Evolutionary conservation across 2,888 invertebrate species (phyloP), one percentile per base, ranked within the genome.

Genomic region (Ommatoiulus sabulosus): DNA sequence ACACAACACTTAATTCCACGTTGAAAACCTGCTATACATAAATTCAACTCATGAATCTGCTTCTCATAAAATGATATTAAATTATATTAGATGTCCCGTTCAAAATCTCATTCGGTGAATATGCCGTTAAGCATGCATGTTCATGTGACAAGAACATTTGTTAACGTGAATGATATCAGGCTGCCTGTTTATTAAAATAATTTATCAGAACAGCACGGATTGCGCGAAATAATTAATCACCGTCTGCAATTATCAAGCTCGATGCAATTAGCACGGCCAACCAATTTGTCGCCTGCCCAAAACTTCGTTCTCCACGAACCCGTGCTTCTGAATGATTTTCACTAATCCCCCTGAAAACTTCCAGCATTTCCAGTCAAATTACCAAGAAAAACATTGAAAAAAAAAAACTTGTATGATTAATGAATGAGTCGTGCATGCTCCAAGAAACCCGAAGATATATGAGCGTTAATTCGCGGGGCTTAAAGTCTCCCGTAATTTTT

Each of bases 141-240:
- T 48, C 12, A 3, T 63, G 63, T 63, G 20, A 63, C 20, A 63
- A 63, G 63, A 20, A 63, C 20, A 63, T 17, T 20, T 63, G n/a
- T 17, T 63, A 63, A 63, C 20, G 63, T 17, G 8, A n/a, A 6
- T 6, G 20, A 63, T 63, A 63, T 63, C 20, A 20, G 63, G 4
- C 63, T 20, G 63, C 5, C 63, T 63, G 63, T 63, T 63, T 15
- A 63, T 63, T 63, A 63, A 63, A 63, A 63, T 63, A 63, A 63
- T 63, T 63, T 20, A 63, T 63, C 63, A 63, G 20, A 63, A 20
- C 63, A 63, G 63, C 63, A 20, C 63, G 20, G 20, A 20, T 20
- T 63, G n/a, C 20, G 63, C 8, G 20, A n/a, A 15, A 63, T 63
- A 63, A 63, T 63, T 63, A 63, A 63, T 63, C 63, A 63, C 20